Evolutionary conservation across 2,113 vertebrate species (phyloP).

Genomic region (Fukomys damarensis): DNA sequence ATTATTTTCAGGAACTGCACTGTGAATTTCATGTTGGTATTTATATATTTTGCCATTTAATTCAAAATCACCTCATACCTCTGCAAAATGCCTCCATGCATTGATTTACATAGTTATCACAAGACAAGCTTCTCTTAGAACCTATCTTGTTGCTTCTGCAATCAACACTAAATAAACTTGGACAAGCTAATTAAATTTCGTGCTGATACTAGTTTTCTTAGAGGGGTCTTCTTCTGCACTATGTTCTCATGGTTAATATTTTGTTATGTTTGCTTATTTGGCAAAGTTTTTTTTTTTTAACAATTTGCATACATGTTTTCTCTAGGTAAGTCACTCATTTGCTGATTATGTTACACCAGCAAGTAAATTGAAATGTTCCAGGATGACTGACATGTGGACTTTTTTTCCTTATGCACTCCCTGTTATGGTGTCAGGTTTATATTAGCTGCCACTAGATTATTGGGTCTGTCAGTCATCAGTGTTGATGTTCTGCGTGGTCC

Average conservation of each 20-base stretch:
- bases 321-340: not conserved
- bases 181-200: not conserved
- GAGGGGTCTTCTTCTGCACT: not conserved
- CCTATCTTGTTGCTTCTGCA: not conserved
- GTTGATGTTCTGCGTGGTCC: not conserved
- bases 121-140: not conserved
- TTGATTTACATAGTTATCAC: not conserved
- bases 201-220: not conserved
- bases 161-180: not conserved
- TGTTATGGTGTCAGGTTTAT: not conserved
- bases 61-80: not conserved
- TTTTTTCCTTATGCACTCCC: not conserved
- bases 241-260: not conserved
- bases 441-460: not conserved
- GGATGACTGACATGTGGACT: not conserved
- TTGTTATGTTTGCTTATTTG: not conserved
- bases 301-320: not conserved
- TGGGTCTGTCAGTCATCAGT: not conserved
- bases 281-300: not conserved
- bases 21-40: slow-evolving; percentile 14
- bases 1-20: not conserved
- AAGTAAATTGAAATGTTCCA: not conserved
- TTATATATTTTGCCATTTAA: not conserved
- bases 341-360: not conserved
- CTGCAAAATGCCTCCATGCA: not conserved